Evolutionary conservation across 2,888 invertebrate genomes (phyloP), one percentile per base, ranked within the genome.

Genomic region (Netelia virgata): DNA sequence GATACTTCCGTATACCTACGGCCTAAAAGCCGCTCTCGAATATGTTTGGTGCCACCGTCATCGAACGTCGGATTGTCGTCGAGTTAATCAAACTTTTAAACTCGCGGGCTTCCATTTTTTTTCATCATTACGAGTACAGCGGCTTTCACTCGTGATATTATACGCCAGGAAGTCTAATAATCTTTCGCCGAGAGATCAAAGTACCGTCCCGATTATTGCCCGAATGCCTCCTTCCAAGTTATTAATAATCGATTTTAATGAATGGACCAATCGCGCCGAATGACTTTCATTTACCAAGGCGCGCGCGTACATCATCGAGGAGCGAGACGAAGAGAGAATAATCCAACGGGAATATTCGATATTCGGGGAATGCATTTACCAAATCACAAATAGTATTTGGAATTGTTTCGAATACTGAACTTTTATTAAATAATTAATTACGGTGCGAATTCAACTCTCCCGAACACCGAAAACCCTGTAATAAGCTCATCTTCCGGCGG

Each of bases 191-290:
- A 28, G 28, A 28, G 70, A 57, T 36, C 23, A 63, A 50, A 63
- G 50, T 53, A 11, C 63, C 28, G 50, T 28, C 50, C 3, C 50
- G 63, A 63, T 63, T 63, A 74, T 74, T 63, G 28, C 16, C 36
- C 5, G 23, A 53, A 53, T 47, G n/a, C 41, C 9, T n/a, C 11
- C 28, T 61, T 28, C 14, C 8, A 36, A 50, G 8, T 59, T 63
- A 74, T 74, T 64, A 74, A 64, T 73, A 73, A 73, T 73, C 50
- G 61, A 50, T 73, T 73, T 73, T 73, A 61, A 61, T 28, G 50
- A 73, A 73, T 61, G 20, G 23, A 6, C 23, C 50, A 50, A 73
- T 43, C 23, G n/a, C 20, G 10, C 5, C 36, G 0, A 36, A n/a
- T 9, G 6, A 36, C 14, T 36, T 63, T 59, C 23, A 36, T n/a